A percentile compares a stretch with the other conserved stretches of the same genome.
phyloP scores from a whole-genome alignment of 2,888 invertebrate species.

The Eristalis intricaria region DNA sequence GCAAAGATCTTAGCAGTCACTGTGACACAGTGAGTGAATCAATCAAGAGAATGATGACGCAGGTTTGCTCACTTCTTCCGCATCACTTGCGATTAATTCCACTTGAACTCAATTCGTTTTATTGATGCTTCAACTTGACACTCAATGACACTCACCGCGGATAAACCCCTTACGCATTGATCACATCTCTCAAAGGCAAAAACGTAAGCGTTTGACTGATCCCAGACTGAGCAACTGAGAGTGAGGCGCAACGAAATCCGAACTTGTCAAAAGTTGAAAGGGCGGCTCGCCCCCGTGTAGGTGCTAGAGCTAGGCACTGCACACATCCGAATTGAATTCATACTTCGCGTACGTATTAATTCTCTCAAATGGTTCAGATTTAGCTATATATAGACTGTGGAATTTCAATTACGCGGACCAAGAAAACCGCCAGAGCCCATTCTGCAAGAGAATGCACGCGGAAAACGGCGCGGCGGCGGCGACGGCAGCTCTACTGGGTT shows the following conservation, averaged over 20 bases:
- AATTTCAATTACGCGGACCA: conserved; percentile 42
- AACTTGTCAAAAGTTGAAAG: background rate
- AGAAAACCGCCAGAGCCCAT: background rate
- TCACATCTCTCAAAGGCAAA: conserved; percentile 43
- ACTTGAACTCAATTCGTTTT: conserved; percentile 14
- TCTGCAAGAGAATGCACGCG: conserved; percentile 5
- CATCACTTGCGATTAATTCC: background rate
- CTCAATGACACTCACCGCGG: conserved; percentile 46
- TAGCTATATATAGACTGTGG: conserved; percentile 56
- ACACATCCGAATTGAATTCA: conserved; percentile 12
- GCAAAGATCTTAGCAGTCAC: too few species aligned
- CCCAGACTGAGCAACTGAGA: too few species aligned
- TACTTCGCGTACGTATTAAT: conserved; percentile 9
- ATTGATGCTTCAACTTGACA: conserved; percentile 55
- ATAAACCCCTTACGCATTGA: conserved; percentile 54
- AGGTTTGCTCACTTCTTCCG: background rate
- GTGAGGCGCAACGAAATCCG: too few species aligned
- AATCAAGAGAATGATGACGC: background rate
- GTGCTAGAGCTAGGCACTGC: background rate
- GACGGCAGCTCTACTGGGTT: background rate
- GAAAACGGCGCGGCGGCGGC: background rate
- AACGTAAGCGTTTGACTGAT: too few species aligned
- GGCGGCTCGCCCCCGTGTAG: background rate
- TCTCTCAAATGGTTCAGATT: conserved; percentile 45
- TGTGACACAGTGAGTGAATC: too few species aligned